phyloP scores from a whole-genome alignment of 2,888 invertebrate genomes.

The Gonocerus acuteangulatus region DNA sequence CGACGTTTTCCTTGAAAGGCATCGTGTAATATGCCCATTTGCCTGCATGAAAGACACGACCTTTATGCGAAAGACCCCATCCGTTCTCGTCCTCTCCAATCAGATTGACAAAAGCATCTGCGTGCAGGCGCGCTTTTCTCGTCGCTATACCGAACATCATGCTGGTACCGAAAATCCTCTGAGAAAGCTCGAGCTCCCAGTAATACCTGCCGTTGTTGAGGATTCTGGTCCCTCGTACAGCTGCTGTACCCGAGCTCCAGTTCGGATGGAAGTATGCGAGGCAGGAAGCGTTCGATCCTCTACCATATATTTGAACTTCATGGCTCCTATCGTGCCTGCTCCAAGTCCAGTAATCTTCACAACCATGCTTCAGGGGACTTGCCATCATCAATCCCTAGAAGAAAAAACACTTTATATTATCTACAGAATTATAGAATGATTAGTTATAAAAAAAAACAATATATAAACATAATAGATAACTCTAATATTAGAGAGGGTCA shows the following conservation, averaged over 20 bases:
- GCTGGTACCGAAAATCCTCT: slow-evolving; percentile 62
- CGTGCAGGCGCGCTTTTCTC: slow-evolving; percentile 52
- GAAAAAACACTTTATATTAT: too few species aligned
- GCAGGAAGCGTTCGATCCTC: slow-evolving; percentile 43
- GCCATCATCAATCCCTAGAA: slow-evolving; percentile 25
- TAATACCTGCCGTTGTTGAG: slow-evolving; percentile 56
- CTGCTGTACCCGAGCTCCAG: slow-evolving; percentile 68
- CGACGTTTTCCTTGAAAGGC: slow-evolving; percentile 61
- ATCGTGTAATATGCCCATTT: slow-evolving; percentile 56
- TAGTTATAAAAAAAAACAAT: too few species aligned
- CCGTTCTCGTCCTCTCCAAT: slow-evolving; percentile 62
- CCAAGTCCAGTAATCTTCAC: slow-evolving; percentile 64
- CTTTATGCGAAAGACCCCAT: slow-evolving; percentile 68
- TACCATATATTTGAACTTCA: slow-evolving; percentile 50
- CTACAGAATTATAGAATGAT: too few species aligned
- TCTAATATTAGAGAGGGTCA: too few species aligned
- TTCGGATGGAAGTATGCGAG: slow-evolving; percentile 67
- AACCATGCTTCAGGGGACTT: slow-evolving; percentile 47
- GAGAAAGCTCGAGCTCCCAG: slow-evolving; percentile 56
- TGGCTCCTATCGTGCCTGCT: slow-evolving; percentile 50
- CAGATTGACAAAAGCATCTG: slow-evolving; percentile 60
- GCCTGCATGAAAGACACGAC: slow-evolving; percentile 60
- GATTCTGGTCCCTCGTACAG: slow-evolving; percentile 56
- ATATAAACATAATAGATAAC: too few species aligned
- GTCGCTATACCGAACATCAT: slow-evolving; percentile 70